Base-by-base conservation (phyloP, 2,797 vertebrate genomes). In the Podarcis siculus region DNA sequence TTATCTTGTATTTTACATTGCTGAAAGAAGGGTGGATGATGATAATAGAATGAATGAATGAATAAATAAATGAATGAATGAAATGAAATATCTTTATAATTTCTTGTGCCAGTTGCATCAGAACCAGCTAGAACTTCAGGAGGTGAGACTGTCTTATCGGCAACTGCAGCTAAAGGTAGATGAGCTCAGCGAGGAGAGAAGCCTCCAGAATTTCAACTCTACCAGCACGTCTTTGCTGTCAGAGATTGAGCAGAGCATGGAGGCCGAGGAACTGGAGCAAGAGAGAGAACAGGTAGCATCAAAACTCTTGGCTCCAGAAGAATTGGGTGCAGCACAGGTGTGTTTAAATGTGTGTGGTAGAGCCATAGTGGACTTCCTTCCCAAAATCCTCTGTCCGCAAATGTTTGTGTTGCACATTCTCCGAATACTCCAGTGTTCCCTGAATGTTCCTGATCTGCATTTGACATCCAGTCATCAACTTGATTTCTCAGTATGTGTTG, bases 231-330 rank as follows among this genome's bases (percentile, higher is more conserved):
- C 98, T 81, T 97, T 99, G 87, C 97, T 99, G 90, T 99, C 98
- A 19, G 99, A 99, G 96, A 99, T 99, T 2, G 99, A 99, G 86
- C 99, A 99, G 96, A 99, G 98, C 96, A 99, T 99, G 98, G 99
- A 99, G 95, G 99, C 99, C 30, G 99, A 99, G 94, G 99, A 99
- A 95, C 97, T 99, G 94, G 98, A 99, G 95, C 98, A 99, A 92
- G 99, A 99, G 95, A 94, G 99, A 92, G 99, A 99, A 89, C 99
- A 99, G 98, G 98, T 99, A 96, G 90, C 61, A 23, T 23, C 61
- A 81, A 66, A 39, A 2, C 55, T 0, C 0, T 5, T 55, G 80
- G 39, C 76, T 58, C 15, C 45, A 45, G 37, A 8, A 37, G n/a
- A 58, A 0, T 0, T 4, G 35, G 49, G 37, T 42, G 17, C 30